Percentiles rank a stretch among this genome's conserved stretches.
Conservation (phyloP, 2,888 invertebrate species). For the Argyresthia albistria region DNA sequence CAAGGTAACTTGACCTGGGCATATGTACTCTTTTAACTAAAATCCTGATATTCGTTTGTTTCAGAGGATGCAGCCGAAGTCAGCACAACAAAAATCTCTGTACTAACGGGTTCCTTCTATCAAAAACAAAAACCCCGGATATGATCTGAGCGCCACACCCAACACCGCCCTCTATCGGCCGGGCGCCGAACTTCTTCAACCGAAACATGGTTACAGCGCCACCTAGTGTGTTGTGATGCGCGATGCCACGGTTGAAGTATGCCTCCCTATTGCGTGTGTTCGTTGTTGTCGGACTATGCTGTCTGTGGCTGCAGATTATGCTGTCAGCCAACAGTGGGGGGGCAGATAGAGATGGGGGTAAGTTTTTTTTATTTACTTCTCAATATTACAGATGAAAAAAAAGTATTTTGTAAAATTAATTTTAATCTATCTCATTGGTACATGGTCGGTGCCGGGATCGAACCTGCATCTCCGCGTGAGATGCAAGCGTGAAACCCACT, state of each 20-base stretch:
- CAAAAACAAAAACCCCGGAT: not conserved
- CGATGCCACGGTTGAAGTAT: slow-evolving; percentile 65
- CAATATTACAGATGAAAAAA: no score
- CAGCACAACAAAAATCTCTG: not conserved
- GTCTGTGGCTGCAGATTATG: slow-evolving; percentile 63
- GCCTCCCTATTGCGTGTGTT: slow-evolving; percentile 50
- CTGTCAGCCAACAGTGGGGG: slow-evolving; percentile 43
- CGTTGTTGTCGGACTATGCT: slow-evolving; percentile 49
- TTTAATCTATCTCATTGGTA: no score
- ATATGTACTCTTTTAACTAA: no score
- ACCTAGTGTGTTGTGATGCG: not conserved
- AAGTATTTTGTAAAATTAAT: no score
- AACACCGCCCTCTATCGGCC: not conserved
- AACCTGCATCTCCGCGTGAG: no score
- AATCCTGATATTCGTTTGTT: not conserved
- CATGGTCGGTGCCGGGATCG: no score
- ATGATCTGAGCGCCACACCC: not conserved
- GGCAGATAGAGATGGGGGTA: slow-evolving; percentile 47
- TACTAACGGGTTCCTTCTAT: not conserved
- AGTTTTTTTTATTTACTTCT: slow-evolving; percentile 5
- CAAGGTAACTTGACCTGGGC: no score
- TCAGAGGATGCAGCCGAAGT: not conserved
- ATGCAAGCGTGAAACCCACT: no score
- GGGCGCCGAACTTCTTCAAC: not conserved
- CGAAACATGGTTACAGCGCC: not conserved